Percentiles rank a stretch among this genome's conserved stretches.
These are phyloP conservation scores for Listronotus oregonensis DNA, from an alignment of 1,140 invertebrate genomes.

Conservation along the genomic window DNA sequence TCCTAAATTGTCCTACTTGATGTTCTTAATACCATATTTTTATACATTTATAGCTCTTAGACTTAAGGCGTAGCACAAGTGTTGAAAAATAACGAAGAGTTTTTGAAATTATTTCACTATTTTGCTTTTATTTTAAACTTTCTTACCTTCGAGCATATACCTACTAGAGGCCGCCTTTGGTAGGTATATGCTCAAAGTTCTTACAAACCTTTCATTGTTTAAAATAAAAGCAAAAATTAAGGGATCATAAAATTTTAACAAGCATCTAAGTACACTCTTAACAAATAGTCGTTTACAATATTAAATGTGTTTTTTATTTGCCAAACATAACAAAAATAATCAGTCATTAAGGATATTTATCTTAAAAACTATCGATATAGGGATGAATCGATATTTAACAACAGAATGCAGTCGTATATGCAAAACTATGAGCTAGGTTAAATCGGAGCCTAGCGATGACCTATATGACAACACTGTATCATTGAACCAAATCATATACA, in stretches of 20 bases:
- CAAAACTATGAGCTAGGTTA: no score
- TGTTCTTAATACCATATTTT: constrained; percentile 43
- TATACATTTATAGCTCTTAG: constrained; percentile 46
- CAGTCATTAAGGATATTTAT: no score
- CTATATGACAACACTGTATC: no score
- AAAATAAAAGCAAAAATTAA: constrained; percentile 39
- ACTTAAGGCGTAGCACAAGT: constrained; percentile 42
- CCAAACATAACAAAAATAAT: constrained; percentile 2
- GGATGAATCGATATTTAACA: no score
- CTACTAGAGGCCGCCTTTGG: no score
- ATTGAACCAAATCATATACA: no score
- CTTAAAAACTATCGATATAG: no score
- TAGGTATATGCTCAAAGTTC: no score
- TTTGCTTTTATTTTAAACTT: constrained; percentile 4
- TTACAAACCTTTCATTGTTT: constrained; percentile 2
- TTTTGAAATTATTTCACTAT: neutral
- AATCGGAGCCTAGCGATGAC: no score
- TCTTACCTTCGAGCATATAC: no score
- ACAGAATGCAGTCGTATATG: no score
- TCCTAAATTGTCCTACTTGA: constrained; percentile 44
- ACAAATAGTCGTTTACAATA: neutral
- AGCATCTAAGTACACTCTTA: constrained; percentile 27
- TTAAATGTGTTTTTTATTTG: neutral
- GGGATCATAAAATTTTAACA: constrained; percentile 33
- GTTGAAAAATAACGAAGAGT: constrained; percentile 15